Conservation (phyloP, 2,888 invertebrate genomes). For the Capitulum mitella region DNA sequence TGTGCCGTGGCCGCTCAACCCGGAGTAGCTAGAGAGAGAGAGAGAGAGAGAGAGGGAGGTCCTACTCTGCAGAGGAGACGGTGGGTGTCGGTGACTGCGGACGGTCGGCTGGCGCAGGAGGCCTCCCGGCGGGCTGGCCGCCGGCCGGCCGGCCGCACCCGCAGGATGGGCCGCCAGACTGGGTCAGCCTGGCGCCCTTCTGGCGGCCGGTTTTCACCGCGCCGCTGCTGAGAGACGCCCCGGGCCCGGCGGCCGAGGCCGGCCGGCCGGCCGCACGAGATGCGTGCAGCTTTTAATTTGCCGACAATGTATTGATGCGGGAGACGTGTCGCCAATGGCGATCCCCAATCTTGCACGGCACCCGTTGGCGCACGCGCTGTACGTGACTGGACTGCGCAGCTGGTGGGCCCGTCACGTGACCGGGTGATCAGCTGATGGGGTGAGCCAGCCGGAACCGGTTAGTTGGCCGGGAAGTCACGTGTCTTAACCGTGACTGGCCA, state of each 20-base stretch:
- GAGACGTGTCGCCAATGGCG: not conserved
- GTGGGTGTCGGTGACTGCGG: too few species aligned
- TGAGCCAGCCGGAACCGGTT: too few species aligned
- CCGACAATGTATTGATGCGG: not conserved
- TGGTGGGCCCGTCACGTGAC: not conserved
- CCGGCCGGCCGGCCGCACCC: not conserved
- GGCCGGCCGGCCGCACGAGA: not conserved
- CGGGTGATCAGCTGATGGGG: too few species aligned
- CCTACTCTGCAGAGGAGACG: too few species aligned
- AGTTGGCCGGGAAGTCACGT: too few species aligned
- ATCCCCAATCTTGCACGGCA: not conserved
- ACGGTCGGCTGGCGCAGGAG: too few species aligned
- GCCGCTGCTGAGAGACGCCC: too few species aligned
- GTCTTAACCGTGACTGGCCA: too few species aligned
- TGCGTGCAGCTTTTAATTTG: not conserved
- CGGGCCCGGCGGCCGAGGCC: not conserved
- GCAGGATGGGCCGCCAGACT: not conserved
- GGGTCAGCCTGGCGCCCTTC: not conserved
- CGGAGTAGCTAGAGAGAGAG: slow-evolving; percentile 4
- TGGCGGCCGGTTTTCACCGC: not conserved
- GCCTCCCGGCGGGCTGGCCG: not conserved
- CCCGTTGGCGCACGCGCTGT: too few species aligned
- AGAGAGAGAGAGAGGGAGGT: slow-evolving; percentile 8
- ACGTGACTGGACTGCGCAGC: not conserved
- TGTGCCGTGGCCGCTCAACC: too few species aligned